Percentiles rank a stretch among this genome's conserved stretches.
Conservation (phyloP, 1,140 invertebrate species). For the Drosophila triauraria region DNA sequence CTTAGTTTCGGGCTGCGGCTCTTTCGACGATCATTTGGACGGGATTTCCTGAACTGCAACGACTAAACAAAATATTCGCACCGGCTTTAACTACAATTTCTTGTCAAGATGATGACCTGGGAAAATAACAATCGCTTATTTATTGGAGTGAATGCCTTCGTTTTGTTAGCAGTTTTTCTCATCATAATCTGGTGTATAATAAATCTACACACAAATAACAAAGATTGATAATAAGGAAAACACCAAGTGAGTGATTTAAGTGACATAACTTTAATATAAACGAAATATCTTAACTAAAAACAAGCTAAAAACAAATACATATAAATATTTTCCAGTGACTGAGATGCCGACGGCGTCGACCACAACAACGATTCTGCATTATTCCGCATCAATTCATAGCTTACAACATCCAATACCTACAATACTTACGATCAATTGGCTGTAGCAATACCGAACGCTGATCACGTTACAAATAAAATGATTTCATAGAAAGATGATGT, state of each 20-base stretch:
- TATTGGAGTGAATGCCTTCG: not conserved
- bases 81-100: not conserved
- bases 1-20: not conserved
- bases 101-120: conserved; percentile 15
- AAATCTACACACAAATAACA: not conserved
- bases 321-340: not conserved
- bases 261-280: too few relatives aligned
- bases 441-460: not conserved
- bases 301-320: not conserved
- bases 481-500: conserved; percentile 2
- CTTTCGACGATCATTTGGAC: not conserved
- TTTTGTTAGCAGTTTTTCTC: not conserved
- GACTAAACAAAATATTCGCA: not conserved
- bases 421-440: conserved; percentile 3
- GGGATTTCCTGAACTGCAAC: not conserved
- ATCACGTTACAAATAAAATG: conserved; percentile 38
- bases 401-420: not conserved
- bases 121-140: conserved; percentile 12
- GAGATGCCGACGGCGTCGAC: not conserved
- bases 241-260: not conserved
- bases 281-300: not conserved
- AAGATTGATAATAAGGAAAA: not conserved
- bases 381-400: conserved; percentile 6
- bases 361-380: not conserved
- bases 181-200: not conserved